phyloP scores from a whole-genome alignment of 1,140 invertebrate genomes.

The Nautilus pompilius region DNA sequence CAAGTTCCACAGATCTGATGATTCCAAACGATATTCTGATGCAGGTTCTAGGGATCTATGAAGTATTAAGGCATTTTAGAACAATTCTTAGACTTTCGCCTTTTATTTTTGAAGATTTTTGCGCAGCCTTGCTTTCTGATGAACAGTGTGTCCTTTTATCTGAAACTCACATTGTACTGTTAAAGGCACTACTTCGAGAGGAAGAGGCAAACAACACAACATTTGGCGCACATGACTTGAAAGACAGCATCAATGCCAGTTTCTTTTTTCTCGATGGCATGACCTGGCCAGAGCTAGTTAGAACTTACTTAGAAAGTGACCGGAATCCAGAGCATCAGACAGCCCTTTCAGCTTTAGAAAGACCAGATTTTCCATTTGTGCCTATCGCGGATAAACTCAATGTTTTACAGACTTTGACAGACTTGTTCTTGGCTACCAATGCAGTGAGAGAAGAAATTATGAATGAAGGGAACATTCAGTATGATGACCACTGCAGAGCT shows the following conservation, averaged over 20 bases:
- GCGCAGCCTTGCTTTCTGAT: conserved; percentile 83
- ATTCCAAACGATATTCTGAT: conserved; percentile 76
- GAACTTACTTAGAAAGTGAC: conserved; percentile 71
- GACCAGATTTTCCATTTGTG: conserved; percentile 76
- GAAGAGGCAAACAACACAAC: conserved; percentile 93
- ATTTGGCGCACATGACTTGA: conserved; percentile 92
- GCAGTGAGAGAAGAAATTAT: conserved; percentile 87
- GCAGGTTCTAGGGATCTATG: conserved; percentile 69
- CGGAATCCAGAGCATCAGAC: conserved; percentile 64
- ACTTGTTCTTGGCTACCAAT: conserved; percentile 92
- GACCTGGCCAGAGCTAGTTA: conserved; percentile 90
- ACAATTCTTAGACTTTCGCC: conserved; percentile 86
- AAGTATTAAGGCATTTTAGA: conserved; percentile 88
- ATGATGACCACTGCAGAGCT: conserved; percentile 92
- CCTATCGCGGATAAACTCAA: conserved; percentile 76
- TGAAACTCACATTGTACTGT: conserved; percentile 87
- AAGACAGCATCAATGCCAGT: conserved; percentile 92
- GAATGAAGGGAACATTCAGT: conserved; percentile 86
- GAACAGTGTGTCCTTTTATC: conserved; percentile 86
- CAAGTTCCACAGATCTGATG: conserved; percentile 86
- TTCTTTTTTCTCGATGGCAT: conserved; percentile 88
- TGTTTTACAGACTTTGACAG: conserved; percentile 86
- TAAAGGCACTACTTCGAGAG: conserved; percentile 87
- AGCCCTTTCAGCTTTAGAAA: conserved; percentile 42
- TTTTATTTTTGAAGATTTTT: conserved; percentile 94